Evolutionary conservation across 2,888 invertebrate genomes (phyloP).

Genomic region (Hypolimnas misippus): DNA sequence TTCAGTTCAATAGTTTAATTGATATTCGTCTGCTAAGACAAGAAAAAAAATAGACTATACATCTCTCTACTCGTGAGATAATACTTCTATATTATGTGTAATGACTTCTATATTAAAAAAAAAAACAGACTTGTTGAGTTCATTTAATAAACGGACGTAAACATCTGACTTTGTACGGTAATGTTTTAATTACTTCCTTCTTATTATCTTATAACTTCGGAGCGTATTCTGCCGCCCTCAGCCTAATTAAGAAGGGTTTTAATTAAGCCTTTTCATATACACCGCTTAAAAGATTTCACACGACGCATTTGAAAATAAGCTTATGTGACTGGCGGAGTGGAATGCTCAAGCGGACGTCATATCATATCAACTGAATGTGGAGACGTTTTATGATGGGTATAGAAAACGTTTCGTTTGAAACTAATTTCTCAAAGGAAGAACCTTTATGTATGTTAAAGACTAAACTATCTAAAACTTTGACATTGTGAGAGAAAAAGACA

Average conservation of each 20-base stretch:
- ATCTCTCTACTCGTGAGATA: no score
- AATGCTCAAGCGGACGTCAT: neutral
- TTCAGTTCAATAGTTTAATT: no score
- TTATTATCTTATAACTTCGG: conserved; percentile 66
- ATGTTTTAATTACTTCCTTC: conserved; percentile 73
- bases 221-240: conserved; percentile 56
- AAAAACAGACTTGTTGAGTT: conserved; percentile 62
- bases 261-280: conserved; percentile 62
- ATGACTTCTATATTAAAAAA: conserved; percentile 38
- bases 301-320: conserved; percentile 37
- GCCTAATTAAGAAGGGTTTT: conserved; percentile 67
- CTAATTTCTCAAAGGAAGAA: neutral
- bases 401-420: neutral
- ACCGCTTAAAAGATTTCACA: conserved; percentile 50
- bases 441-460: neutral
- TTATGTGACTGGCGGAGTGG: conserved; percentile 12
- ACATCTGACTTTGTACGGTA: conserved; percentile 63
- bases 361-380: neutral
- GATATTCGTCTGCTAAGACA: no score
- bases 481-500: no score
- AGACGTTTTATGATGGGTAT: neutral
- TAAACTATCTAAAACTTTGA: no score
- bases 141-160: conserved; percentile 56
- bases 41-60: no score
- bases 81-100: neutral